A percentile compares a stretch with the other conserved stretches of the same genome.
Evolutionary conservation across 2,888 invertebrate genomes (phyloP).

Genomic region (Oasisia sp.): DNA sequence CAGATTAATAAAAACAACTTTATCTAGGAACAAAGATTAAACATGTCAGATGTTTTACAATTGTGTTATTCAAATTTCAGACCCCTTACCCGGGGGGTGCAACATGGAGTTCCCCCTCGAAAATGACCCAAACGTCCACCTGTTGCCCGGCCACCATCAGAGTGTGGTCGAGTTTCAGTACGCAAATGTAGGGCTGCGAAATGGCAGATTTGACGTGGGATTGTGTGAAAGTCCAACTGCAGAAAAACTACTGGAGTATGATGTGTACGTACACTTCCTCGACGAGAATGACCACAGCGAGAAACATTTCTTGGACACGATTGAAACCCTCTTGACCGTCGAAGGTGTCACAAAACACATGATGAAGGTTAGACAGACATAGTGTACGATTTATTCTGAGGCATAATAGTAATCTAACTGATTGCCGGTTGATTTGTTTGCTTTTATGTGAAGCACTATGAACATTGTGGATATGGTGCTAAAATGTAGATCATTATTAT

Average conservation of each 20-base stretch:
- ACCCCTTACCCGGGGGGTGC: constrained; percentile 83
- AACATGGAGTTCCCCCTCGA: constrained; percentile 76
- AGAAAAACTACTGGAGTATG: constrained; percentile 64
- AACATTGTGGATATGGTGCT: too few species aligned
- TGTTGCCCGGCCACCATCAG: constrained; percentile 65
- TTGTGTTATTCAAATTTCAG: constrained; percentile 65
- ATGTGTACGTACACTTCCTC: constrained; percentile 75
- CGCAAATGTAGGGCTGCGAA: constrained; percentile 66
- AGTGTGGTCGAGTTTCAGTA: constrained; percentile 70
- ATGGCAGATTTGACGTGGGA: constrained; percentile 61
- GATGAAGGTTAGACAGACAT: constrained; percentile 27
- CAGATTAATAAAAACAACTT: background rate
- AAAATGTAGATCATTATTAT: too few species aligned
- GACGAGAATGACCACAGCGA: constrained; percentile 70
- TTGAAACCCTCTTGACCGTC: background rate
- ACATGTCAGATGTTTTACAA: background rate
- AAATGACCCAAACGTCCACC: constrained; percentile 69
- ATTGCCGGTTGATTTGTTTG: background rate
- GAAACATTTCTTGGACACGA: constrained; percentile 70
- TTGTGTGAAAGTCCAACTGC: background rate
- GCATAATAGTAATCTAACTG: background rate
- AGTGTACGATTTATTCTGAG: background rate
- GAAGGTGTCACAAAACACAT: background rate
- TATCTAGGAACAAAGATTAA: background rate
- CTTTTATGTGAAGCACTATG: background rate